These are phyloP conservation scores for Xiphophorus birchmanni DNA, from an alignment of 2,797 vertebrate genomes.

Conservation along the genomic window DNA sequence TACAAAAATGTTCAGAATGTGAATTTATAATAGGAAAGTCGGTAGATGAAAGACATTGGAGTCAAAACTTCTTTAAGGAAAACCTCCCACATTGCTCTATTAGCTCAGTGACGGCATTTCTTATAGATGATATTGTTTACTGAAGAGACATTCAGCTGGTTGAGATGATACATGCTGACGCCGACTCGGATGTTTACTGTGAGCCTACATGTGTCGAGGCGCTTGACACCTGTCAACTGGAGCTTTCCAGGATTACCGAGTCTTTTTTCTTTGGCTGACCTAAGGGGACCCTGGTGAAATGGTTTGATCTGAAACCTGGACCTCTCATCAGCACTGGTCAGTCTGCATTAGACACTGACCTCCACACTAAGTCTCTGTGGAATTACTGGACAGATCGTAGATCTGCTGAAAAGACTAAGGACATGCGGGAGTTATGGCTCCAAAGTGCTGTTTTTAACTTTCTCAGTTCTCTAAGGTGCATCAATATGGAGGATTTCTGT, in stretches of 20 bases:
- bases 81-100: background rate
- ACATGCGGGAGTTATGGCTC: conserved; percentile 12
- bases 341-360: conserved; percentile 38
- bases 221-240: conserved; percentile 37
- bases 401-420: conserved; percentile 25
- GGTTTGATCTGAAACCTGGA: conserved; percentile 55
- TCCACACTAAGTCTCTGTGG: conserved; percentile 22
- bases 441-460: conserved; percentile 39
- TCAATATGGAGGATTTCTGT: conserved; percentile 31
- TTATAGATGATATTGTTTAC: conserved; percentile 37
- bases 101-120: conserved; percentile 36
- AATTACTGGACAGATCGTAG: background rate
- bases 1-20: too few relatives aligned
- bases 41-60: conserved; percentile 8
- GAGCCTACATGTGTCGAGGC: conserved; percentile 31
- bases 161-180: conserved; percentile 22
- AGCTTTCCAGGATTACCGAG: conserved; percentile 48
- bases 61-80: conserved; percentile 18
- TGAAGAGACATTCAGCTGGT: conserved; percentile 1
- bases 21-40: background rate
- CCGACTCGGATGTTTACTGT: conserved; percentile 34
- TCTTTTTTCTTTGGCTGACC: conserved; percentile 56
- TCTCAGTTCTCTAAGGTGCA: conserved; percentile 26
- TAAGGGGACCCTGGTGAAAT: conserved; percentile 43
- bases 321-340: conserved; percentile 42